Evolutionary conservation across 1,140 invertebrate species (phyloP).

Genomic region (Drosophila guanche): DNA sequence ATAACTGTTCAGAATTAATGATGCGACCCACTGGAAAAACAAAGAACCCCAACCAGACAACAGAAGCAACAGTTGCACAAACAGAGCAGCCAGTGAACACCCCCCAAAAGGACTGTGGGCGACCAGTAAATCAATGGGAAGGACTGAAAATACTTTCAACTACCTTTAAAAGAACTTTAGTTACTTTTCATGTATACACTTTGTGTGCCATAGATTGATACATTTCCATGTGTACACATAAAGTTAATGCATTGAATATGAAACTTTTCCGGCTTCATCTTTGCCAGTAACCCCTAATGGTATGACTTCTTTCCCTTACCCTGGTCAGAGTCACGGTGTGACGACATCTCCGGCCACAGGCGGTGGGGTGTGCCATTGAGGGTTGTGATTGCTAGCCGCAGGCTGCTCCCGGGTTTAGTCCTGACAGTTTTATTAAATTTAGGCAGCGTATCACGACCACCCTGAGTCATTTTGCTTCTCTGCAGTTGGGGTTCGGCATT

Average conservation of each 20-base stretch:
- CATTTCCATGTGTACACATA: too few relatives aligned
- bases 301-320: too few relatives aligned
- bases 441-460: conserved; percentile 16
- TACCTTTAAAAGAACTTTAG: too few relatives aligned
- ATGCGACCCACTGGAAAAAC: conserved; percentile 72
- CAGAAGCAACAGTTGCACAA: conserved; percentile 70
- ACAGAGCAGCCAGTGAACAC: conserved; percentile 36
- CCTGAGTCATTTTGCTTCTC: background rate
- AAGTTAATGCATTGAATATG: too few relatives aligned
- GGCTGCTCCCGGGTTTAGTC: conserved; percentile 11
- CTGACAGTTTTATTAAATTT: conserved; percentile 75
- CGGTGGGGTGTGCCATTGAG: conserved; percentile 31
- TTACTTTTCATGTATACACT: too few relatives aligned
- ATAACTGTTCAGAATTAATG: conserved; percentile 79
- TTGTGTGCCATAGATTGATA: too few relatives aligned
- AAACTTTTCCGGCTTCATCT: too few relatives aligned
- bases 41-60: conserved; percentile 30
- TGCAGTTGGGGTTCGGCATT: conserved; percentile 37
- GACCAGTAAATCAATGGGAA: too few relatives aligned
- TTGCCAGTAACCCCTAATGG: too few relatives aligned
- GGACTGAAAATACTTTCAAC: too few relatives aligned
- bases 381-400: conserved; percentile 53
- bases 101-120: background rate
- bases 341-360: conserved; percentile 19
- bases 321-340: too few relatives aligned